These are phyloP conservation scores for Hesperia comma DNA, from an alignment of 2,888 invertebrate species.

Conservation along the genomic window DNA sequence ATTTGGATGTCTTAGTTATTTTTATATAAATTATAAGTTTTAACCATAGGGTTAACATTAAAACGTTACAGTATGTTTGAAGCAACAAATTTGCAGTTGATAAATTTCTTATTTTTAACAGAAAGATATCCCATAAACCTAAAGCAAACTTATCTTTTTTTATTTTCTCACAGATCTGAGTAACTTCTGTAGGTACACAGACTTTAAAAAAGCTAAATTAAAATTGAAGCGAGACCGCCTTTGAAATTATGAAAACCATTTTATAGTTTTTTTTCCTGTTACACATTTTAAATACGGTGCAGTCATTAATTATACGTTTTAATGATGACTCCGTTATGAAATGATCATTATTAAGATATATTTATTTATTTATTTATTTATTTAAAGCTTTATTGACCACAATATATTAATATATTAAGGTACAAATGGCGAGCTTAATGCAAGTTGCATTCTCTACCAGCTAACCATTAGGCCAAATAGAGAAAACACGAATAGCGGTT, in stretches of 20 bases:
- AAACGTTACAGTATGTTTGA: too few relatives aligned
- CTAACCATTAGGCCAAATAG: too few relatives aligned
- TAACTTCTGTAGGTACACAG: background rate
- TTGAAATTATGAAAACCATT: constrained; percentile 21
- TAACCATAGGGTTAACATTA: too few relatives aligned
- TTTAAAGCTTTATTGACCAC: too few relatives aligned
- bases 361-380: background rate
- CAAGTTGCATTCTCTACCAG: too few relatives aligned
- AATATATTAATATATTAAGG: background rate
- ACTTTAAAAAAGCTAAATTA: background rate
- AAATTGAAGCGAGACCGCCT: constrained; percentile 12
- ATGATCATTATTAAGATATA: constrained; percentile 4
- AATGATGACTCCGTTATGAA: background rate
- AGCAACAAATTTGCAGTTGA: too few relatives aligned
- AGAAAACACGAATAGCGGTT: too few relatives aligned
- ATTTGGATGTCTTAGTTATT: too few relatives aligned
- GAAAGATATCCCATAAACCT: background rate
- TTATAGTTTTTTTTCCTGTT: constrained; percentile 3
- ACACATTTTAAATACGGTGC: background rate
- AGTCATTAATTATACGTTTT: constrained; percentile 2
- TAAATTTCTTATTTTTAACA: too few relatives aligned
- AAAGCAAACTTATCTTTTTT: background rate
- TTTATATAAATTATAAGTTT: too few relatives aligned
- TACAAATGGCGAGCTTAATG: too few relatives aligned
- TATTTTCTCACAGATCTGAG: background rate